Conservation (phyloP, 2,113 vertebrate genomes). For the Tympanuchus pallidicinctus region DNA sequence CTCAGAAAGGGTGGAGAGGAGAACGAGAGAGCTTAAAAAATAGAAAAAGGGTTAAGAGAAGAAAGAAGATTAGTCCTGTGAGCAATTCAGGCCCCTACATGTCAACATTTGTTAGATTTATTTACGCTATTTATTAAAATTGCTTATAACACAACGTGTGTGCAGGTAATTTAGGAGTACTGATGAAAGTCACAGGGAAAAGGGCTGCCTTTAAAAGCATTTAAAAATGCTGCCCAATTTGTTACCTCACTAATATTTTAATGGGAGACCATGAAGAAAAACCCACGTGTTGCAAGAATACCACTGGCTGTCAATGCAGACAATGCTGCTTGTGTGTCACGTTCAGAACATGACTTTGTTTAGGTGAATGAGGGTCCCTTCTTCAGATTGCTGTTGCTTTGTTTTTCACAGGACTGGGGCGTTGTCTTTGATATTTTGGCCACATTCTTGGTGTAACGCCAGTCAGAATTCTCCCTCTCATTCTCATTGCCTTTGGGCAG, state of each 20-base stretch:
- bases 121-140: not conserved
- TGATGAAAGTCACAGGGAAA: conserved; percentile 27
- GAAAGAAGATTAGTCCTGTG: not conserved
- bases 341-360: not conserved
- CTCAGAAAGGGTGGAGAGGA: not conserved
- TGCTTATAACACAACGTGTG: not conserved
- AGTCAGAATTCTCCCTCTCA: not conserved
- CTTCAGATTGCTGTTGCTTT: not conserved
- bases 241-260: not conserved
- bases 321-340: not conserved
- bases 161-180: not conserved
- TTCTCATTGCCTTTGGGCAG: rapidly evolving
- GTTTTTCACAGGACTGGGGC: not conserved
- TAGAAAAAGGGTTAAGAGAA: not conserved
- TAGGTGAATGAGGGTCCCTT: not conserved
- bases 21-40: not conserved
- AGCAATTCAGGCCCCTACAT: not conserved
- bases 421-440: not conserved
- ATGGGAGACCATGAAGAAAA: not conserved
- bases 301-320: not conserved
- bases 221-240: not conserved
- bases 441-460: not conserved
- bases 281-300: not conserved
- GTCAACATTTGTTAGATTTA: not conserved
- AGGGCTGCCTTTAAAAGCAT: not conserved